These are phyloP conservation scores for Graphium colonna DNA, from an alignment of 2,888 invertebrate species.

Conservation along the genomic window DNA sequence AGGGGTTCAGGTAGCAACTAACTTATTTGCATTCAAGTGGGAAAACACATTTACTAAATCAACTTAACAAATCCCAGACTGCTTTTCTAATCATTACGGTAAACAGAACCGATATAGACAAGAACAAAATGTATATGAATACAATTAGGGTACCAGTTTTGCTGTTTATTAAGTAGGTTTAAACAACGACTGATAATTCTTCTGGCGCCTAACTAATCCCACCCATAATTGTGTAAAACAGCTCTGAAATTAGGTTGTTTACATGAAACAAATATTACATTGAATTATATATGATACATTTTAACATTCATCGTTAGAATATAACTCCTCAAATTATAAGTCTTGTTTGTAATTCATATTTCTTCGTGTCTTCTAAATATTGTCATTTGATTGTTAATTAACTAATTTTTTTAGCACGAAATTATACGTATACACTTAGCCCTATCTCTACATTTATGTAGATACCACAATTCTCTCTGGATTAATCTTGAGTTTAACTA, in stretches of 20 bases:
- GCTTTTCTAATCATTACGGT: conserved; percentile 35
- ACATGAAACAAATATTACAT: neutral
- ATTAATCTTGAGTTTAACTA: no score
- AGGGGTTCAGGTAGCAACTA: conserved; percentile 40
- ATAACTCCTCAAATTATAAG: no score
- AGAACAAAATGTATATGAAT: conserved; percentile 35
- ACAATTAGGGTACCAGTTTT: conserved; percentile 29
- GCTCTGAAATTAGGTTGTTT: neutral
- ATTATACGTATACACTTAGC: no score
- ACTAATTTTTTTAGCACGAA: no score
- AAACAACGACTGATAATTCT: conserved; percentile 4
- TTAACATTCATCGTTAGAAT: no score
- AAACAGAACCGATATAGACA: conserved; percentile 32
- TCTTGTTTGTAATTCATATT: no score
- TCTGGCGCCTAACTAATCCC: conserved; percentile 9
- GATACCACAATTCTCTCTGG: no score
- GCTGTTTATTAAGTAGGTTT: conserved; percentile 4
- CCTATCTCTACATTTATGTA: no score
- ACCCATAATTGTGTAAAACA: neutral
- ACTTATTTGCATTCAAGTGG: conserved; percentile 39
- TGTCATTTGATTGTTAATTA: no score
- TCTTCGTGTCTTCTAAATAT: no score
- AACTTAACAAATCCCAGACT: conserved; percentile 40
- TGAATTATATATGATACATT: no score
- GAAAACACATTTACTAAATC: conserved; percentile 47